A percentile compares a stretch with the other conserved stretches of the same genome.
These are phyloP conservation scores for Lepidonotus clava DNA, from an alignment of 2,888 invertebrate species.

Conservation along the genomic window DNA sequence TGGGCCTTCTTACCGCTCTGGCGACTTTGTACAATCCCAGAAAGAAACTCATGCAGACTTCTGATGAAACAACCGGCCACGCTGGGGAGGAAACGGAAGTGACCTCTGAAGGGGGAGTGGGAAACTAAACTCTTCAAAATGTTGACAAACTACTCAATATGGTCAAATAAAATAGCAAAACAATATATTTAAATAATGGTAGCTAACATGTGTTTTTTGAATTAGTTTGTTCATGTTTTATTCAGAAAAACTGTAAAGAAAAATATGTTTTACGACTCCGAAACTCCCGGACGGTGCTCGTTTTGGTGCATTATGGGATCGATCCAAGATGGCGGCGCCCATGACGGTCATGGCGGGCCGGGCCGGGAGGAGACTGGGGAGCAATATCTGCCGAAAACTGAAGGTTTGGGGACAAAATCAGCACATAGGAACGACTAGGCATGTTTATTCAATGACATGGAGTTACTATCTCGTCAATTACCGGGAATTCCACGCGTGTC, in stretches of 20 bases:
- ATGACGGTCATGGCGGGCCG: conserved; percentile 55
- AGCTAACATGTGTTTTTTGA: neutral
- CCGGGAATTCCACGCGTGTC: neutral
- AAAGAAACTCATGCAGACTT: conserved; percentile 4
- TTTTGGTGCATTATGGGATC: conserved; percentile 56
- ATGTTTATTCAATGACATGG: neutral
- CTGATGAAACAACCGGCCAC: neutral
- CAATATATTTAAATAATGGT: neutral
- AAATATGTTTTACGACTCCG: neutral
- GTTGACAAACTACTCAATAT: neutral
- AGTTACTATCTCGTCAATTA: no score
- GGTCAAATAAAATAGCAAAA: neutral
- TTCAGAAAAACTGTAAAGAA: neutral
- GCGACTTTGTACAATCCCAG: neutral
- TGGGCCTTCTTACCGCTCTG: neutral
- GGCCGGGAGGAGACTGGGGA: neutral
- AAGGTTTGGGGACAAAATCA: neutral
- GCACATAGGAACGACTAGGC: neutral
- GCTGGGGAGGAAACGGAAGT: neutral
- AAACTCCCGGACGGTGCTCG: neutral
- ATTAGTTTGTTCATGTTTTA: neutral
- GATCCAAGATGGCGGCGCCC: conserved; percentile 76
- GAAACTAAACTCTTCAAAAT: neutral
- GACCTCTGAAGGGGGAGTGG: neutral
- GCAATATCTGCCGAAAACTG: neutral